Base-by-base conservation (phyloP, 2,113 vertebrate species). In the Poeciliopsis turrubarensis region DNA sequence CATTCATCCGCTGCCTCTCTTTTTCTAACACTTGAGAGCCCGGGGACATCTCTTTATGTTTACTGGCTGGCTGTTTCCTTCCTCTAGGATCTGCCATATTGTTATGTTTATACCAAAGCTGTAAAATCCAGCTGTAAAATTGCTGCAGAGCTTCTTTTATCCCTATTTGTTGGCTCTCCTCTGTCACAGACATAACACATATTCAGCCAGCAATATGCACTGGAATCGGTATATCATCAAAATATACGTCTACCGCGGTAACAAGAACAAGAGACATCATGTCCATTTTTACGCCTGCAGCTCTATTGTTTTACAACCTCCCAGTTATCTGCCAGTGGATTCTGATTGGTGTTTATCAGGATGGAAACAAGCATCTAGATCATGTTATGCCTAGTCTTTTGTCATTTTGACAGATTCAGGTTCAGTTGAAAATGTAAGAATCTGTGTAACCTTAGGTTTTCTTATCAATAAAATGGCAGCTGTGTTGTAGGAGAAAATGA, bases 301-400 rank as follows among this genome's bases (percentile, higher is more conserved):
- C 66, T 71, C 47, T 14, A 51, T 57, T 60, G 66, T 76, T 73
- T 65, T 22, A 69, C 32, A 72, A 72, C 31, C 29, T 65, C 60
- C 62, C 39, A 11, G 29, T 67, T 41, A 27, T 22, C 62, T 44
- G 27, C 32, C 8, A 10, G 73, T 66, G 47, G 32, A 29, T 65
- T 68, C 41, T 73, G 74, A 78, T 60, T 77, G 77, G 32, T 54
- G 51, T 41, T 70, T 69, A 76, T 54, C 34, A 60, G 17, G 65
- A 65, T 44, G 65, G 11, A 69, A 64, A 34, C 54, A 66, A 73
- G 62, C 66, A 68, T 30, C 37, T 41, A 57, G 9, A 70, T 72
- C 60, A 57, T 75, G 65, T 39, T 75, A 62, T 14, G 69, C 31
- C 29, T 80, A 41, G 60, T 60, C 47, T 54, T 70, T 57, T 30